Evolutionary conservation across 2,888 invertebrate species (phyloP), one percentile per base, ranked within the genome.

Genomic region (Drosophila seclusa): DNA sequence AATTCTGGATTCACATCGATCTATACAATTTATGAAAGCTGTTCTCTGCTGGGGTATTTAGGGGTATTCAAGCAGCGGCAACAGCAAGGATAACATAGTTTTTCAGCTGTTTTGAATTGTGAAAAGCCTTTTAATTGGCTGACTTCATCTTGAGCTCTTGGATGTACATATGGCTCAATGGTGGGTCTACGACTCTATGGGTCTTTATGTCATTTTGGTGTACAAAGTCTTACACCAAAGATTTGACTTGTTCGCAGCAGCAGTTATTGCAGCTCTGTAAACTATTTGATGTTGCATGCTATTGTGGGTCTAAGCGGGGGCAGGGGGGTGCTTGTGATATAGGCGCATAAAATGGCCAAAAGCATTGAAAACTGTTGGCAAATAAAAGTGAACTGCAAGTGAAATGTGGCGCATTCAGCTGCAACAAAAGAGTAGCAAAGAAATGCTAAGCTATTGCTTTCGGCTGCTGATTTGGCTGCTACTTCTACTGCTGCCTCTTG

Each of bases 351-450:
- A 75, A 65, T 49, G 73, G 52, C 53, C 54, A 73, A 65, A 57
- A 60, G 65, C 78, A 66, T 58, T 61, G 61, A 58, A 65, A 80
- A 78, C 75, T 76, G 77, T 78, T 83, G 77, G 86, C 80, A 80
- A 80, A 87, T 87, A 85, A 84, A 84, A 83, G 32, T 32, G 32
- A 32, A 4, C 32, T 86, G 78, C 81, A 81, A 86, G 76, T 88
- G 87, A 86, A 88, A 88, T 86, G 84, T 81, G 87, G 81, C 81
- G 83, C 87, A 85, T 79, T 88, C 87, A 81, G 50, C 63, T 83
- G 82, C 87, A 81, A 86, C 79, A 88, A 86, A 86, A 68, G 83
- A 70, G 76, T 63, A 57, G 86, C 80, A 82, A 83, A 76, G 77
- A 80, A 83, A 85, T 82, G 80, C 80, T 78, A 87, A 80, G 82